Evolutionary conservation across 1,140 invertebrate species (phyloP), one percentile per base, ranked within the genome.

Genomic region (Penaeus indicus): DNA sequence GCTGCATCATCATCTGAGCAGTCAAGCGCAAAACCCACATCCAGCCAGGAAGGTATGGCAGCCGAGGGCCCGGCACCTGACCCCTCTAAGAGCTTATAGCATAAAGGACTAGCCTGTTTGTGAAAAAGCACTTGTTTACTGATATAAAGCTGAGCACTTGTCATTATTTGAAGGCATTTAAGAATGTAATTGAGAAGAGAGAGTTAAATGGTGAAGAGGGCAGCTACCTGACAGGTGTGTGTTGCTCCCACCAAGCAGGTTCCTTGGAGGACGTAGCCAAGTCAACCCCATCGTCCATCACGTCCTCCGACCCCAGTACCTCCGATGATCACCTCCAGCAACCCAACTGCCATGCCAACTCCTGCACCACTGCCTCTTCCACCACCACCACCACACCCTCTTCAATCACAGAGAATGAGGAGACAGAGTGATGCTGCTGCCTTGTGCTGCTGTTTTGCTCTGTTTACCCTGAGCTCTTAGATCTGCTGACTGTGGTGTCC

Each of bases 261-360:
- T 86, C 85, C 64, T 18, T 86, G 77, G 85, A 86, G 78, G 85
- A 86, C 32, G 77, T 86, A 62, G 85, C 85, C 62, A 86, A 86
- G 62, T 86, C 85, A 38, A 69, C 72, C 3, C 85, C 85, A n/a
- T 86, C 85, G 64, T 81, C 85, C 27, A 69, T 61, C 10, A 77
- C 85, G n/a, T 86, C 85, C 42, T 81, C 85, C 22, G 85, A 86
- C 19, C 85, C 85, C 47, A 86, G 77, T 13, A 54, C 63, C 19
- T 86, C 85, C 21, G 85, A 86, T 60, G 85, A 86, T 38, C 77
- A 86, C 78, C 85, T 54, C 54, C 54, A 54, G 54, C 54, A 54
- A 54, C 54, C 54, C 54, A 54, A 54, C 54, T 54, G 54, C 54
- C 54, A 54, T 54, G 54, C 54, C 54, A 54, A 54, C 54, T 54